phyloP scores from a whole-genome alignment of 2,113 vertebrate genomes.

The Dromaius novaehollandiae region DNA sequence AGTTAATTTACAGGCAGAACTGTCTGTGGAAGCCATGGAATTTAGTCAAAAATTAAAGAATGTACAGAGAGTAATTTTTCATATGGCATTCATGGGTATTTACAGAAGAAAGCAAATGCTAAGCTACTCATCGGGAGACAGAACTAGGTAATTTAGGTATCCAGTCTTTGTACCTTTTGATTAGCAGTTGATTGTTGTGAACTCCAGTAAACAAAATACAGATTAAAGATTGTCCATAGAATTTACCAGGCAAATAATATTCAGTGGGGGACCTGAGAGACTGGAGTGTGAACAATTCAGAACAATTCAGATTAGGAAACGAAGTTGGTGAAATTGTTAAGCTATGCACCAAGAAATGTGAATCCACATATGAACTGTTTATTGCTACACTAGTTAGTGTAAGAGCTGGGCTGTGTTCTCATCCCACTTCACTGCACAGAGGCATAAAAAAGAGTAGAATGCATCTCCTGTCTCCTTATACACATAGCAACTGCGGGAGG shows the following conservation, averaged over 20 bases:
- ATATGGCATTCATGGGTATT: not conserved
- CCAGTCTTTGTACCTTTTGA: not conserved
- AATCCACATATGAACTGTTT: not conserved
- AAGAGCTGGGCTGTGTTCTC: not conserved
- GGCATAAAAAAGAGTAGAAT: not conserved
- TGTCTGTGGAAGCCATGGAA: not conserved
- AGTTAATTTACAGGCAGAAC: constrained; percentile 9
- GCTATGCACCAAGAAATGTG: not conserved
- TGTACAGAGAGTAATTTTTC: not conserved
- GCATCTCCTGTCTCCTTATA: not conserved
- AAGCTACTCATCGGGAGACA: not conserved
- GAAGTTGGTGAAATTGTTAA: not conserved
- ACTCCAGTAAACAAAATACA: not conserved
- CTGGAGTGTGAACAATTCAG: not conserved
- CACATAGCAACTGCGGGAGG: not conserved
- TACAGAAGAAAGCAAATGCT: not conserved
- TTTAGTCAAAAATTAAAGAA: not conserved
- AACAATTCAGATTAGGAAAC: not conserved
- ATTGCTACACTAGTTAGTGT: not conserved
- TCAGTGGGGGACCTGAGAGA: not conserved
- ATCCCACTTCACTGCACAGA: not conserved
- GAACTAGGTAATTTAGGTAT: not conserved
- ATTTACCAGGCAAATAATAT: not conserved
- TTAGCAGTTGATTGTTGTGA: not conserved
- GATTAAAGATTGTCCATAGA: not conserved